Conservation (phyloP, 2,888 invertebrate genomes). For the Helobdella robusta region DNA sequence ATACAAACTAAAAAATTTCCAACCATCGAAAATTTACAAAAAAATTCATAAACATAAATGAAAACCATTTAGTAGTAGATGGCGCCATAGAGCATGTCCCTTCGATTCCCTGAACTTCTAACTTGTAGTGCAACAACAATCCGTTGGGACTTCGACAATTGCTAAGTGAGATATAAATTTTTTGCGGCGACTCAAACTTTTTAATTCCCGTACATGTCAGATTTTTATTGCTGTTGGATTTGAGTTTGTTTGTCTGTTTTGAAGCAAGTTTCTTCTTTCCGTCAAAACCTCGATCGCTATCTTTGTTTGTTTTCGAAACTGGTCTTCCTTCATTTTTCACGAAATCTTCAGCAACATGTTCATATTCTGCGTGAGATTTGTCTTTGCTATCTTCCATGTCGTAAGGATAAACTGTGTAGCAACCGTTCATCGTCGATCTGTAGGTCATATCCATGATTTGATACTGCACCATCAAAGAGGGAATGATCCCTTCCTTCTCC, state of each 20-base stretch:
- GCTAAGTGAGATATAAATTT: slow-evolving; percentile 33
- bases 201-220: slow-evolving; percentile 30
- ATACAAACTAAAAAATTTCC: too few species aligned
- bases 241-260: too few species aligned
- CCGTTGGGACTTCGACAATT: slow-evolving; percentile 33
- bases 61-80: neutral
- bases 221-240: slow-evolving; percentile 8
- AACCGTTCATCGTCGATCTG: slow-evolving; percentile 31
- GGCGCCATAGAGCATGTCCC: slow-evolving; percentile 28
- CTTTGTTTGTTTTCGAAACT: too few species aligned
- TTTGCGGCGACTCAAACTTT: slow-evolving; percentile 26
- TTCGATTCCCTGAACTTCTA: slow-evolving; percentile 32
- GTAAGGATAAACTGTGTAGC: slow-evolving; percentile 24
- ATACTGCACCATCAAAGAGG: slow-evolving; percentile 27
- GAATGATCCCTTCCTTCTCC: slow-evolving; percentile 33
- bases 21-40: too few species aligned
- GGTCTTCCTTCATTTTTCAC: neutral
- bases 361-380: too few species aligned
- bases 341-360: neutral
- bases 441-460: slow-evolving; percentile 33
- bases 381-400: too few species aligned
- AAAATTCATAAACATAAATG: neutral
- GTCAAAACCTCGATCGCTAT: too few species aligned
- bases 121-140: slow-evolving; percentile 31
- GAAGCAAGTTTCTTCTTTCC: too few species aligned